Percentiles rank a stretch among this genome's conserved stretches.
These are phyloP conservation scores for Erannis defoliaria DNA, from an alignment of 2,888 invertebrate species.

Conservation along the genomic window DNA sequence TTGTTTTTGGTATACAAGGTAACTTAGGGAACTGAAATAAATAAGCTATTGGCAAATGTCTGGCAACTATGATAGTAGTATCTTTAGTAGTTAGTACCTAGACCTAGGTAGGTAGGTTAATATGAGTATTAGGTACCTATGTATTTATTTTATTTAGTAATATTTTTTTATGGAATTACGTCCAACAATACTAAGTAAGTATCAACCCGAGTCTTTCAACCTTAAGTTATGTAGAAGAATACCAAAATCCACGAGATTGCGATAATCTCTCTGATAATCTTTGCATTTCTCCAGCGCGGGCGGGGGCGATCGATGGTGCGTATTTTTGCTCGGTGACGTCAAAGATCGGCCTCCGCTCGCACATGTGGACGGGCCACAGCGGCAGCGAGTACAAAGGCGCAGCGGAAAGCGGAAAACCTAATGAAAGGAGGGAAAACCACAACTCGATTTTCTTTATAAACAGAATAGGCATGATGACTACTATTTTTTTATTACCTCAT, in stretches of 20 bases:
- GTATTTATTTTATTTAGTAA: background rate
- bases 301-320: conserved; percentile 58
- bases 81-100: no score
- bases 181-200: background rate
- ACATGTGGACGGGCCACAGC: conserved; percentile 53
- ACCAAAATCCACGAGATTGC: conserved; percentile 1
- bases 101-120: no score
- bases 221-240: conserved; percentile 12
- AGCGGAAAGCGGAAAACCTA: conserved; percentile 7
- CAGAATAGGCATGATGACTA: no score
- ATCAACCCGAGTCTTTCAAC: no score
- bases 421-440: no score
- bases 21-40: no score
- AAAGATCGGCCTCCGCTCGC: conserved; percentile 56
- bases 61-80: no score
- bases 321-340: conserved; percentile 75
- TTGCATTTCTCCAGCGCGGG: conserved; percentile 60
- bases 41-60: no score
- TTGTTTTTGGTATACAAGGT: no score
- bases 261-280: conserved; percentile 28
- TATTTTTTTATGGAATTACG: no score
- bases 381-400: conserved; percentile 37
- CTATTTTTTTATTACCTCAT: no score
- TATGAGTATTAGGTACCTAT: no score
- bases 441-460: background rate